Evolutionary conservation across 1,140 invertebrate genomes (phyloP).

Genomic region (Ganaspis sp.): DNA sequence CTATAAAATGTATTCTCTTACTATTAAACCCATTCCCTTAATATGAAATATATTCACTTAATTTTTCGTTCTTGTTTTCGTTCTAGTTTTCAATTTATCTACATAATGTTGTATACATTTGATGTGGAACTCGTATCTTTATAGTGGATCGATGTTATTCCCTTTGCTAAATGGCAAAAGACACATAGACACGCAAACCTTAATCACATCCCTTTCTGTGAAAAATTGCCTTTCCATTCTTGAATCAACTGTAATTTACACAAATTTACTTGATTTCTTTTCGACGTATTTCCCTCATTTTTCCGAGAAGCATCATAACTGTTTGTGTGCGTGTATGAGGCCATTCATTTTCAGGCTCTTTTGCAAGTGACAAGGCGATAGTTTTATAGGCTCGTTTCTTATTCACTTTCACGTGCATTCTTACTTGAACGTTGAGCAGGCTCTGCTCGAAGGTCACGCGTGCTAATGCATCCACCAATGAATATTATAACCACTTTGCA

Average conservation of each 20-base stretch:
- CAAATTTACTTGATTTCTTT: not conserved
- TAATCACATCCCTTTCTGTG: not conserved
- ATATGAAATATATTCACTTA: too few relatives aligned
- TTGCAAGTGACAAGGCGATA: conserved; percentile 1
- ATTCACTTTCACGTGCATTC: conserved; percentile 25
- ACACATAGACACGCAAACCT: not conserved
- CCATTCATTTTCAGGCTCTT: conserved; percentile 11
- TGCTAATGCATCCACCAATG: conserved; percentile 11
- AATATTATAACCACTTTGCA: not conserved
- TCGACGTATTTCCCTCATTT: not conserved
- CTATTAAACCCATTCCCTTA: too few relatives aligned
- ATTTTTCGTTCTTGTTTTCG: too few relatives aligned
- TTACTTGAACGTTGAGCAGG: conserved; percentile 14
- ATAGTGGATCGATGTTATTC: not conserved
- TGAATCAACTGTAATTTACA: not conserved
- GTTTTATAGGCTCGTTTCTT: conserved; percentile 25
- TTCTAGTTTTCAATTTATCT: not conserved
- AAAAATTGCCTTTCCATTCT: not conserved
- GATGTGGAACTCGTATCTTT: not conserved
- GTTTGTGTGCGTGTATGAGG: not conserved
- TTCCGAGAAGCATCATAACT: conserved; percentile 11
- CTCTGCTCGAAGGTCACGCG: conserved; percentile 14
- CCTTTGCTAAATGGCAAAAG: not conserved
- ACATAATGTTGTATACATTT: not conserved
- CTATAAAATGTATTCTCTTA: too few relatives aligned